Evolutionary conservation across 2,888 invertebrate species (phyloP), one percentile per base, ranked within the genome.

Genomic region (Eupithecia exiguata): DNA sequence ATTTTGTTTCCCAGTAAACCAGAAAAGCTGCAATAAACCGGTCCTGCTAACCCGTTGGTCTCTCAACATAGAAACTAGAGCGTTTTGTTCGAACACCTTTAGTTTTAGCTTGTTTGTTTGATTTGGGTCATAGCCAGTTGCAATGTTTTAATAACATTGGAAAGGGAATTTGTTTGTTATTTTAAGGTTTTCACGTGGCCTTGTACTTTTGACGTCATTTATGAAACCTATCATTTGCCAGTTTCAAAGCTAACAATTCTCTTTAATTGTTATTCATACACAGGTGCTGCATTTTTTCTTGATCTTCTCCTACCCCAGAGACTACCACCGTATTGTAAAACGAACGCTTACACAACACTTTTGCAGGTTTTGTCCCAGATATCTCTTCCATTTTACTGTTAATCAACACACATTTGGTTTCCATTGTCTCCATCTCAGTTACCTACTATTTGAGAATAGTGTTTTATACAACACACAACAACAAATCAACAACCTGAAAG

Each of bases 91-190:
- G 49, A 65, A 65, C 70, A 68, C 70, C 77, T 79, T 76, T 77
- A 70, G 74, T 77, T 77, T 67, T 71, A 63, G 69, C 40, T 66
- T 70, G 68, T 69, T 70, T 77, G 71, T 79, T 78, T 78, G 71
- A 77, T 77, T 80, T 76, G 76, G 76, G 73, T 69, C 70, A 75
- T 74, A 75, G 74, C 79, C 78, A 75, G 65, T 43, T 69, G 70
- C 69, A 73, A 74, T 35, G 70, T 65, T 40, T 74, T 70, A 74
- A 77, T 72, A 77, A 69, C 69, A 76, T 67, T 30, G 58, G 16
- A 68, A 68, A 63, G 35, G 25, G 75, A 63, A 58, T 66, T 30
- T 71, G 72, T 77, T 76, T 77, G 69, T 76, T 79, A 68, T 49
- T 75, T 73, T 73, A 10, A 25, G 49, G 18, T n/a, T 65, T 38